Percentiles rank a stretch among this genome's conserved stretches.
phyloP scores from a whole-genome alignment of 2,888 invertebrate species.

The Platycnemis pennipes region DNA sequence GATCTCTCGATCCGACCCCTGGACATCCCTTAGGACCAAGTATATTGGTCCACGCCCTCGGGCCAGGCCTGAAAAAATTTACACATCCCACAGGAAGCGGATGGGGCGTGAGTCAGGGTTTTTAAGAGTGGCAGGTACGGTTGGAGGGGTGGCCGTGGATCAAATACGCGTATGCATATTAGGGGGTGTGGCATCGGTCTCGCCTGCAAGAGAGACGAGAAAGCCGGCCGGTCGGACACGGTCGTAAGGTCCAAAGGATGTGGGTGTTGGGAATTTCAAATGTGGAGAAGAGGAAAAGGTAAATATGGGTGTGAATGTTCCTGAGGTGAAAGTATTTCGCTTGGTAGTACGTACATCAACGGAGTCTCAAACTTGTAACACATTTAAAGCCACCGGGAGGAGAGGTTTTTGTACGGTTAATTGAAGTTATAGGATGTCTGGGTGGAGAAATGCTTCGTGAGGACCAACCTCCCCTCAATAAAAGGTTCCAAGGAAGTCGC shows the following conservation, averaged over 20 bases:
- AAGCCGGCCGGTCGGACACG: background rate
- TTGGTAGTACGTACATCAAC: no score
- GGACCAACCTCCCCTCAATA: no score
- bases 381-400: no score
- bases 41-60: background rate
- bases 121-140: background rate
- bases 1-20: background rate
- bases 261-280: background rate
- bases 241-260: background rate
- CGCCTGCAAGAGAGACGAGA: background rate
- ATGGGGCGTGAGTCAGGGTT: background rate
- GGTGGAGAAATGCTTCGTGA: no score
- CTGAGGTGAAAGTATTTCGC: background rate
- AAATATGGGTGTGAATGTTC: background rate
- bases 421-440: no score
- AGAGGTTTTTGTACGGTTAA: no score
- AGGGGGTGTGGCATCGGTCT: background rate
- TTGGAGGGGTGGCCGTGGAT: background rate
- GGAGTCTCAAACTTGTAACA: no score
- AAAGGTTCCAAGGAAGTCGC: no score
- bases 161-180: slow-evolving; percentile 19
- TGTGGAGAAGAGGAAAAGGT: background rate
- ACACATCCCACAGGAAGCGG: background rate
- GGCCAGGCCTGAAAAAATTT: background rate
- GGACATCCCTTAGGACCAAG: background rate